Evolutionary conservation across 2,797 vertebrate genomes (phyloP).

Genomic region (Naso thynnoides): DNA sequence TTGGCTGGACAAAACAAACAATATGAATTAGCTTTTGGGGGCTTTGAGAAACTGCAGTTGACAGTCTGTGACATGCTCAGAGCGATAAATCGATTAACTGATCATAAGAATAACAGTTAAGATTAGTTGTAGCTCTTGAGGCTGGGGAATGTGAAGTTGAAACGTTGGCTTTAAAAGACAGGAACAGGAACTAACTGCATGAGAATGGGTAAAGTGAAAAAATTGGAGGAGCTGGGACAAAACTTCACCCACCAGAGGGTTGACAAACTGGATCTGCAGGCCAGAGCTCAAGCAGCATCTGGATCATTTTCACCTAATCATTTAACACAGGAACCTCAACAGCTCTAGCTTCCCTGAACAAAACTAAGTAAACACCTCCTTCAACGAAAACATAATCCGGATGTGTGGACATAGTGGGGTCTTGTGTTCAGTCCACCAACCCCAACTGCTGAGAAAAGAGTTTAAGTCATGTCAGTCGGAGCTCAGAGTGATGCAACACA

Average conservation of each 20-base stretch:
- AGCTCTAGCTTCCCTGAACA: background rate
- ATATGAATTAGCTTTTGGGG: background rate
- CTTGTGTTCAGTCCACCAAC: background rate
- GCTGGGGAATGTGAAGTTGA: background rate
- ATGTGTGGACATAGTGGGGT: background rate
- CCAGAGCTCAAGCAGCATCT: slow-evolving; percentile 12
- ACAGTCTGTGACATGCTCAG: background rate
- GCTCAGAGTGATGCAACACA: slow-evolving; percentile 69
- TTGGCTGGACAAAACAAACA: background rate
- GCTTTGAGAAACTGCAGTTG: background rate
- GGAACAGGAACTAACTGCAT: background rate
- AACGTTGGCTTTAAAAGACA: too few species aligned
- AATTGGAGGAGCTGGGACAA: background rate
- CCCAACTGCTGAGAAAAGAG: slow-evolving; percentile 7
- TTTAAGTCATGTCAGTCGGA: slow-evolving; percentile 25
- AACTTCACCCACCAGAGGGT: background rate
- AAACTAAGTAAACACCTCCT: background rate
- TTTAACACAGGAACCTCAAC: background rate
- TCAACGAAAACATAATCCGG: background rate
- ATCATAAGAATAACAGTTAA: background rate
- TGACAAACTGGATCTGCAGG: slow-evolving; percentile 70
- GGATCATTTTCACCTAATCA: background rate
- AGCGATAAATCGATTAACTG: background rate
- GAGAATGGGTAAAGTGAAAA: background rate
- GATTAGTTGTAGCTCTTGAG: background rate